Conservation (phyloP, 2,888 invertebrate genomes). For the Cheilosia soror region DNA sequence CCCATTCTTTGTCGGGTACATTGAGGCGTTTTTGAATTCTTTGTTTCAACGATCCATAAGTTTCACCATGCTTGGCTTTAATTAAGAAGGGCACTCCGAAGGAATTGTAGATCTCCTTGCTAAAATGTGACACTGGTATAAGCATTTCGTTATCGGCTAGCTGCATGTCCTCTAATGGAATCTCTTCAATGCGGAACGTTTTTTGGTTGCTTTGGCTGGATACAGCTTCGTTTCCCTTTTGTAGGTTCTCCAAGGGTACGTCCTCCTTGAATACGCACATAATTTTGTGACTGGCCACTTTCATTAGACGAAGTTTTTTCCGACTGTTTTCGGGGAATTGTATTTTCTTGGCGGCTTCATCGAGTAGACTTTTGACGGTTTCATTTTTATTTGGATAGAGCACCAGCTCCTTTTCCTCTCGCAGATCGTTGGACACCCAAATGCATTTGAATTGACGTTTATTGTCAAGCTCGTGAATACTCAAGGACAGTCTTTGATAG, state of each 20-base stretch:
- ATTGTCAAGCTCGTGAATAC: conserved; percentile 98
- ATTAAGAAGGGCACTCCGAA: conserved; percentile 97
- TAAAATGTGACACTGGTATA: conserved; percentile 98
- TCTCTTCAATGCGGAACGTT: conserved; percentile 94
- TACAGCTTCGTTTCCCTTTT: conserved; percentile 80
- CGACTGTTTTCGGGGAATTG: conserved; percentile 94
- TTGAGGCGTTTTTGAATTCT: conserved; percentile 96
- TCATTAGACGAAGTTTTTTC: conserved; percentile 92
- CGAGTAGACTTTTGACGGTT: conserved; percentile 93
- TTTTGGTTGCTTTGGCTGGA: conserved; percentile 85
- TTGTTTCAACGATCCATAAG: conserved; percentile 93
- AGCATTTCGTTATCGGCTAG: conserved; percentile 93
- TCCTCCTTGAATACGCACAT: conserved; percentile 89
- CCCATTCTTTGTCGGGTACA: conserved; percentile 98
- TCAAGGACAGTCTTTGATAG: conserved; percentile 98
- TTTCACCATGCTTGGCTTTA: conserved; percentile 95
- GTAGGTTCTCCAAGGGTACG: conserved; percentile 86
- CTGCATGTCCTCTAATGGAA: conserved; percentile 94
- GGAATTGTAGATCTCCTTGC: conserved; percentile 96
- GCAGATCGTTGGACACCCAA: conserved; percentile 94
- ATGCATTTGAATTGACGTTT: conserved; percentile 96
- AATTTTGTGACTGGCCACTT: conserved; percentile 90
- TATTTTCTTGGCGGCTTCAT: conserved; percentile 96
- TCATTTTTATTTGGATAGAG: conserved; percentile 98
- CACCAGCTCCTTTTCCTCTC: conserved; percentile 97